Evolutionary conservation across 2,888 invertebrate species (phyloP), one percentile per base, ranked within the genome.

Genomic region (Ceramica pisi): DNA sequence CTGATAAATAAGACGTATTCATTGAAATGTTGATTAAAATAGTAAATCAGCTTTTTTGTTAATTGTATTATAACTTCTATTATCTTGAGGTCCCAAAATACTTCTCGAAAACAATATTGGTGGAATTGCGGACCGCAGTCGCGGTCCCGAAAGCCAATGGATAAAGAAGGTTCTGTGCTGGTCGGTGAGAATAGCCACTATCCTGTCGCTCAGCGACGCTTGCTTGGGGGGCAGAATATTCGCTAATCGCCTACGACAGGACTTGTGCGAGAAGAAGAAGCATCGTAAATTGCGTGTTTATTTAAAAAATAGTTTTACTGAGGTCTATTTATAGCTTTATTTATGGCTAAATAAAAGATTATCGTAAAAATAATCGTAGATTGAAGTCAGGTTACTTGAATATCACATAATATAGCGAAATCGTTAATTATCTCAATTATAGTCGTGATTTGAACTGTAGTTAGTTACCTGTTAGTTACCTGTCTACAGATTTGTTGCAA

Each of bases 271-370:
- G n/a, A 26, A 59, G 41, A 4, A 5, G 12, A 19, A 21, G 12
- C 41, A 55, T 55, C 9, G 23, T 66, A 31, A 10, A 56, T 26
- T 51, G 21, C 16, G 48, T 31, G 21, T 12, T 38, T 66, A 48
- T 59, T 60, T 66, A 26, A 31, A n/a, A 51, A 63, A 60, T 41
- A 50, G 1, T 38, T 21, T 1, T 51, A 23, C 12, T 51, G 14
- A 3, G 26, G n/a, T n/a, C n/a, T n/a, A n/a, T n/a, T 55, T 59
- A 56, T 21, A 46, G 9, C 21, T 56, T 74, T 23, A 55, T 56
- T 67, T 50, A 67, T 46, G 35, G 3, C 23, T 31, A 46, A 12
- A 26, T 66, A 56, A 44, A 60, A 60, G 1, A 21, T n/a, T 50
- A 50, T 66, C 35, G 23, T 26, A 9, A 51, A 56, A 12, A 26